Evolutionary conservation across 2,797 vertebrate species (phyloP).

Genomic region (Choloepus didactylus): DNA sequence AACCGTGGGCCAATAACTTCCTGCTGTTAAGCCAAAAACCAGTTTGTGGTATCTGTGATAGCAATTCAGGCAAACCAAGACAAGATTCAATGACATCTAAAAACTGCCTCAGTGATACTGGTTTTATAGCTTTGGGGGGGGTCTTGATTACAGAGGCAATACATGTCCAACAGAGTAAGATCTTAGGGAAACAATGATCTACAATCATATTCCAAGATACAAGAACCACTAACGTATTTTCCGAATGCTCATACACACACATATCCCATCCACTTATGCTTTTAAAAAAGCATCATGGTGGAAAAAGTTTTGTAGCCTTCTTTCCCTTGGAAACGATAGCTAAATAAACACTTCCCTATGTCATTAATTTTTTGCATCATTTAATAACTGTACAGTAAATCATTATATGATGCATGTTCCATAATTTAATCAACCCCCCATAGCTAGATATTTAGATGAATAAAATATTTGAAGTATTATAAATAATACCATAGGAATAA

Average conservation of each 20-base stretch:
- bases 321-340: neutral
- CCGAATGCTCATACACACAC: neutral
- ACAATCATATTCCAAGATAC: constrained; percentile 27
- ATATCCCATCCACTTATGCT: neutral
- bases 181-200: neutral
- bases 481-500: constrained; percentile 39
- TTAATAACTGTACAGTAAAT: constrained; percentile 44
- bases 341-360: neutral
- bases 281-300: neutral
- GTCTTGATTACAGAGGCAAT: neutral
- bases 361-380: constrained; percentile 15
- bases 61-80: too few species aligned
- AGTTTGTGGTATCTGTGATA: too few species aligned
- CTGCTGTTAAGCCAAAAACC: too few species aligned
- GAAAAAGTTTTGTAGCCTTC: neutral
- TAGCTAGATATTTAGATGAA: neutral
- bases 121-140: neutral
- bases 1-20: too few species aligned
- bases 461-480: constrained; percentile 4
- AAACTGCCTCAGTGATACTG: neutral
- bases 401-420: neutral
- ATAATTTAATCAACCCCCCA: constrained; percentile 41
- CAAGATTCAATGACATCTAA: neutral
- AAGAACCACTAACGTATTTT: constrained; percentile 39
- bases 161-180: neutral